Evolutionary conservation across 2,797 vertebrate genomes (phyloP).

Genomic region (Columba guinea): DNA sequence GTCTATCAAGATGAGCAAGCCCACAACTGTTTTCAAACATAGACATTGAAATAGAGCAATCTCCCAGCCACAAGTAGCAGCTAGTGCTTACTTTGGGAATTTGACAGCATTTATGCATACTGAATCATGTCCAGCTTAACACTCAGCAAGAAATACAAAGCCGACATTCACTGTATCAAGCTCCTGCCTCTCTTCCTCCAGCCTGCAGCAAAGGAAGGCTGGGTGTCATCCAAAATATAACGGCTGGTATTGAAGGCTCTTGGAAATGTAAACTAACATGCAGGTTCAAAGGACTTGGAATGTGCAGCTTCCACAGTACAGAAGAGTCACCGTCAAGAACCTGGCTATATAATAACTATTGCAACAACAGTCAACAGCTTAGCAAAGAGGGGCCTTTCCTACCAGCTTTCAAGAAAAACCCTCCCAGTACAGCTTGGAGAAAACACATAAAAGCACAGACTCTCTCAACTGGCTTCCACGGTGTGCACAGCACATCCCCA

Average conservation of each 20-base stretch:
- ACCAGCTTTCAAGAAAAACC: neutral
- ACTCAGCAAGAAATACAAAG: neutral
- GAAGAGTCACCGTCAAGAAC: neutral
- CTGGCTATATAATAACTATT: neutral
- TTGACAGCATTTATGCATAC: neutral
- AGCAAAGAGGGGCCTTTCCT: neutral
- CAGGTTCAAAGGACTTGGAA: neutral
- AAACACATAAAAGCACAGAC: neutral
- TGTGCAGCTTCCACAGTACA: accelerated
- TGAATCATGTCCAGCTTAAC: neutral
- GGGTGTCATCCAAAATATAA: neutral
- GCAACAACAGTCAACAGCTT: neutral
- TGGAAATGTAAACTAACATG: neutral
- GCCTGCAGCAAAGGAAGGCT: neutral
- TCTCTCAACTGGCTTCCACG: neutral
- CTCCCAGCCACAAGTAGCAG: neutral
- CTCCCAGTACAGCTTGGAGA: neutral
- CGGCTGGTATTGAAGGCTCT: neutral
- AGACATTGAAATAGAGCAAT: neutral
- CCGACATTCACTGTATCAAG: neutral
- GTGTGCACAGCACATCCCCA: neutral
- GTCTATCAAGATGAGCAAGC: neutral
- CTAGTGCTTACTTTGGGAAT: neutral
- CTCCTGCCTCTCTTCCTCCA: neutral
- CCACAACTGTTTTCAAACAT: neutral